Conservation (phyloP, 2,797 vertebrate species). For the Phylloscopus collybita region DNA sequence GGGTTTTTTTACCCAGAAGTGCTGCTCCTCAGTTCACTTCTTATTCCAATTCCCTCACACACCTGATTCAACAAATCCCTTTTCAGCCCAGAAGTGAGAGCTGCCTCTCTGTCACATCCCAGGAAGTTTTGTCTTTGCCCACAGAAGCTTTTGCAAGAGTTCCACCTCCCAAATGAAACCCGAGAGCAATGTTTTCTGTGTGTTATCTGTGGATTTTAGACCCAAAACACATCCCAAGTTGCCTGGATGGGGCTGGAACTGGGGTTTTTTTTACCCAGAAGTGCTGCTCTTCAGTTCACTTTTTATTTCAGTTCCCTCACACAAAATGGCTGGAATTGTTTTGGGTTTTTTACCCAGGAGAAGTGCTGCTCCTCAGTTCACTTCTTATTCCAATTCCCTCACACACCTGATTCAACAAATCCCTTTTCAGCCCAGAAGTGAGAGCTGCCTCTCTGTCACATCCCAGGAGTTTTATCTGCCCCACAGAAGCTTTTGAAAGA, state of each 20-base stretch:
- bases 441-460: not conserved
- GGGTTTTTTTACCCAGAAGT: not conserved
- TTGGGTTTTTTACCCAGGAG: not conserved
- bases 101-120: too few species aligned
- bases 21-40: not conserved
- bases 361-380: not conserved
- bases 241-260: accelerated
- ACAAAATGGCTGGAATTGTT: not conserved
- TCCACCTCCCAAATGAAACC: too few species aligned
- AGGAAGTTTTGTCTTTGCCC: too few species aligned
- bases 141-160: too few species aligned
- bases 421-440: not conserved
- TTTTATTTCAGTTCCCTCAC: too few species aligned
- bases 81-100: not conserved
- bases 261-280: too few species aligned
- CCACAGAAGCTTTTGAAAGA: too few species aligned
- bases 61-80: not conserved
- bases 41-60: not conserved
- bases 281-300: too few species aligned
- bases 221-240: not conserved
- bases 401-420: not conserved
- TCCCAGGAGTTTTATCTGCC: not conserved
- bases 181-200: too few species aligned
- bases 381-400: not conserved
- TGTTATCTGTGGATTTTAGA: not conserved